Evolutionary conservation across 2,797 vertebrate species (phyloP), one percentile per base, ranked within the genome.

Genomic region (Pterois miles): DNA sequence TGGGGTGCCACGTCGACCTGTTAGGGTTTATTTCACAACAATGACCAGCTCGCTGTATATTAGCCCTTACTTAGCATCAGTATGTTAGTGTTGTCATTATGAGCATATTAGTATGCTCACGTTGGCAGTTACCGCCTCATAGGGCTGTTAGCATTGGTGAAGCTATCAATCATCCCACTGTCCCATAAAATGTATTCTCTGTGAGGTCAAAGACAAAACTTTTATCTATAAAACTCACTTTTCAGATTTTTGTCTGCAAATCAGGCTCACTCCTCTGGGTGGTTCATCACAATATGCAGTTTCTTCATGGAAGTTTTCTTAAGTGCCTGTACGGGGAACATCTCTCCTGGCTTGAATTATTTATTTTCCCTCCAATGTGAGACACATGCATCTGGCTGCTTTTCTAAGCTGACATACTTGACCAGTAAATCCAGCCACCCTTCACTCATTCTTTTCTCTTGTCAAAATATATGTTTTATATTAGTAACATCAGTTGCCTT

Each of bases 321-420:
- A 52, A 78, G 82, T 81, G 73, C 67, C 50, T 74, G 54, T 46
- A 14, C 40, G 52, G 23, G 48, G 53, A 76, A 67, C 23, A n/a
- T 25, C 77, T 77, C 59, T 59, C 20, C 53, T 46, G n/a, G 48
- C 20, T 25, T 87, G 60, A 86, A 89, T 90, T 73, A 85, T 89
- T 89, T 48, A 84, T 57, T 5, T 48, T 9, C 11, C 29, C 36
- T n/a, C 12, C 22, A 64, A 20, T 12, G 5, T 52, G 43, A 71
- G 50, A 75, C 57, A 78, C 82, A 74, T 73, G 34, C 63, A 70
- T 6, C 2, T 2, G 64, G 48, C 52, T 66, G 53, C 46, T 48
- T 48, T n/a, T 34, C 8, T 34, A 9, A 12, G 38, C 18, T n/a
- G 29, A n/a, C 25, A 66, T 3, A 64, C 60, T 75, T 29, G 14